phyloP scores from a whole-genome alignment of 2,113 vertebrate species.

The Pantherophis guttatus region DNA sequence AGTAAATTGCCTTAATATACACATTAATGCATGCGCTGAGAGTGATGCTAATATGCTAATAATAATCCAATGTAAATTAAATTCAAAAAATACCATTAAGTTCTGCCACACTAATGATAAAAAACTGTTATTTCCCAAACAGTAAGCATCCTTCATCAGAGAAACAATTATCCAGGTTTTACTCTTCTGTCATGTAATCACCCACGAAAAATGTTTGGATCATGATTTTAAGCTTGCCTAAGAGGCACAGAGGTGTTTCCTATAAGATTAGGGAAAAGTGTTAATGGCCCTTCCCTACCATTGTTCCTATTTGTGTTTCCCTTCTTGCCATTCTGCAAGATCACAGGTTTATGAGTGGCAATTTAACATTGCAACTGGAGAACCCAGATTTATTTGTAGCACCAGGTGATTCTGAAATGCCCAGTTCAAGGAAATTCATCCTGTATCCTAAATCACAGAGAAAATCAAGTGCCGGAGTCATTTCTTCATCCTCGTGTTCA shows the following conservation, averaged over 20 bases:
- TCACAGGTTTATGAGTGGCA: not conserved
- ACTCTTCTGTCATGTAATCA: not conserved
- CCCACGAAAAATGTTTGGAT: not conserved
- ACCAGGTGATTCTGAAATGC: not conserved
- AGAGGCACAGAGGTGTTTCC: not conserved
- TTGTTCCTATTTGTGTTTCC: not conserved
- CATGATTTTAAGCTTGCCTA: not conserved
- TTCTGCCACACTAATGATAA: not conserved
- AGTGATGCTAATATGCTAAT: not conserved
- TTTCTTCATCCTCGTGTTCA: not conserved
- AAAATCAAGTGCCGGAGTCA: not conserved
- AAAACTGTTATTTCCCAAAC: not conserved
- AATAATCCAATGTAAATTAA: not conserved
- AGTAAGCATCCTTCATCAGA: not conserved
- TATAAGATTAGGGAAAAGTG: not conserved
- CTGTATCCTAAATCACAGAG: not conserved
- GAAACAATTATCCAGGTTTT: not conserved
- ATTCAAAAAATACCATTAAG: not conserved
- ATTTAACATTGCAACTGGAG: not conserved
- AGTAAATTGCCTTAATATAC: not conserved
- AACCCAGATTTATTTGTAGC: not conserved
- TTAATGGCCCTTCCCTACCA: not conserved
- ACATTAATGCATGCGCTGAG: not conserved
- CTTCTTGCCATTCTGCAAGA: not conserved
- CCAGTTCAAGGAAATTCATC: not conserved